Evolutionary conservation across 2,797 vertebrate species (phyloP).

Genomic region (Sebastes trivittatus): DNA sequence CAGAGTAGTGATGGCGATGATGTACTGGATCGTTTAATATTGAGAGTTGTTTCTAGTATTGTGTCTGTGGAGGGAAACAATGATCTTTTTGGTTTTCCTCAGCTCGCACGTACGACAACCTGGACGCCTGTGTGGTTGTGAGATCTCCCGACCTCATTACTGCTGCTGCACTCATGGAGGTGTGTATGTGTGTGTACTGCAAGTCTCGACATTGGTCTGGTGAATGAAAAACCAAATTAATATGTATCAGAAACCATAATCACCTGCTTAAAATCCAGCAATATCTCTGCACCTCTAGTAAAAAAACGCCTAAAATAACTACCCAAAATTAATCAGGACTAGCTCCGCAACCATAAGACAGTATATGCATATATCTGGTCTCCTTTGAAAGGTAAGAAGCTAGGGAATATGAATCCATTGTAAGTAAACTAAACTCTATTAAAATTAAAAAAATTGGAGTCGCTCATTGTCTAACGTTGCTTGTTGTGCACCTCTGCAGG

Average conservation of each 20-base stretch:
- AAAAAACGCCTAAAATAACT: too few relatives aligned
- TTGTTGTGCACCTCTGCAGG: conserved; percentile 74
- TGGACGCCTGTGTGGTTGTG: conserved; percentile 94
- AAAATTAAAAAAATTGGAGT: not conserved
- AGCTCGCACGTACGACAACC: conserved; percentile 93
- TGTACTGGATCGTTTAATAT: not conserved
- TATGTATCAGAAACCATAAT: too few relatives aligned
- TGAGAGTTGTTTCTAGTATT: not conserved
- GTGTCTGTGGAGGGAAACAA: not conserved
- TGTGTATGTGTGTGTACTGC: conserved; percentile 43
- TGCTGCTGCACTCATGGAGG: conserved; percentile 90
- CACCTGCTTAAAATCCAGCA: accelerated
- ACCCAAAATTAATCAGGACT: not conserved
- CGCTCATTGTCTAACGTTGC: accelerated
- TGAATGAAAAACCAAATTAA: accelerated
- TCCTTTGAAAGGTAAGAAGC: not conserved
- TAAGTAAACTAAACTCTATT: not conserved
- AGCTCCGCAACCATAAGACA: not conserved
- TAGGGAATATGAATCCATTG: not conserved
- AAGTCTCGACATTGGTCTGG: accelerated
- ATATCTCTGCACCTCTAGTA: too few relatives aligned
- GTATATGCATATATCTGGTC: too few relatives aligned
- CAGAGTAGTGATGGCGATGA: not conserved
- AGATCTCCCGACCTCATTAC: conserved; percentile 88
- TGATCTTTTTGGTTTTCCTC: conserved; percentile 12